These are phyloP conservation scores for Dermochelys coriacea DNA, from an alignment of 2,797 vertebrate species.

Conservation along the genomic window DNA sequence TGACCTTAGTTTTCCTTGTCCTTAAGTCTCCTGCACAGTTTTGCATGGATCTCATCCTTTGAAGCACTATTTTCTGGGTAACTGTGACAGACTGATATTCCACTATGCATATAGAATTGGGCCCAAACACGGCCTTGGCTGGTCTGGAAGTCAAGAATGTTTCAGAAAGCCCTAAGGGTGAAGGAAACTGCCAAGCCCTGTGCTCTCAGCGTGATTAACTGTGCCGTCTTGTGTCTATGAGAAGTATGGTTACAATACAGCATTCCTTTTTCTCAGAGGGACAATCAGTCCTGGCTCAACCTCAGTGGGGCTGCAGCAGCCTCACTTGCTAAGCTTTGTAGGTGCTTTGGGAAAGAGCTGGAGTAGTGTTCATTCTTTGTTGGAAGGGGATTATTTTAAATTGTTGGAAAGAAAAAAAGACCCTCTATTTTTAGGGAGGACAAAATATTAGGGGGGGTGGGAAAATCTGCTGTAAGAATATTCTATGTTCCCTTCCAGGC, in stretches of 20 bases:
- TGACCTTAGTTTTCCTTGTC: accelerated
- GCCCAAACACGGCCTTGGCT: neutral
- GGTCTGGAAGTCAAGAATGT: neutral
- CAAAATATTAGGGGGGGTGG: neutral
- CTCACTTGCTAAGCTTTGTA: accelerated
- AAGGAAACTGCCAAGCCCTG: neutral
- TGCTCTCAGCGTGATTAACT: neutral
- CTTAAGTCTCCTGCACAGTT: neutral
- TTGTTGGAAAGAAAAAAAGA: neutral
- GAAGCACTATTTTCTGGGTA: accelerated
- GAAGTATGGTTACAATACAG: neutral
- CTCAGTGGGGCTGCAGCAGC: accelerated
- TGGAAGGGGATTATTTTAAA: neutral
- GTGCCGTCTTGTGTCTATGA: neutral
- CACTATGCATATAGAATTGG: neutral
- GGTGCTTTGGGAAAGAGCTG: neutral
- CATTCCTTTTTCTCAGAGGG: accelerated
- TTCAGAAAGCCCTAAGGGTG: neutral
- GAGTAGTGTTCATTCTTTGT: neutral
- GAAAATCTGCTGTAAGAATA: neutral
- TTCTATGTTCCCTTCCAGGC: neutral
- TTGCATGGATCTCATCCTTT: neutral
- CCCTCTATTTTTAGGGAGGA: accelerated
- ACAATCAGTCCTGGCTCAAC: neutral
- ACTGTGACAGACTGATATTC: accelerated